Evolutionary conservation across 2,888 invertebrate species (phyloP), one percentile per base, ranked within the genome.

Genomic region (Fissipunctia ypsillon): DNA sequence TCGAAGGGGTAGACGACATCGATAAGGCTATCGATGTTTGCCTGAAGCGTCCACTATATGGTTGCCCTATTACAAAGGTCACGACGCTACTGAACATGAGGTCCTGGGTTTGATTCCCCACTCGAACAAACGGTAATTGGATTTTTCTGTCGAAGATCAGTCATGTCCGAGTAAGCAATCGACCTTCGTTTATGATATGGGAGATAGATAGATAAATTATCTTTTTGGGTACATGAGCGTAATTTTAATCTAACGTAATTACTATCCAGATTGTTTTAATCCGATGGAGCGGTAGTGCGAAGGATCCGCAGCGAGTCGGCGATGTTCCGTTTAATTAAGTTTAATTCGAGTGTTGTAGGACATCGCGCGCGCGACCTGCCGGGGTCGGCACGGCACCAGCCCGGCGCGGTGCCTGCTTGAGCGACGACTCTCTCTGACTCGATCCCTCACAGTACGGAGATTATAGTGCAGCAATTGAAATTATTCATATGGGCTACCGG

Each of bases 291-390:
- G n/a, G 59, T 54, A 63, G 67, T 38, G 64, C 59, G 28, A 38
- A 43, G 52, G 41, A 16, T 52, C 78, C 45, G 66, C 45, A 63
- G 45, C 43, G 28, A 66, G 65, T 56, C 35, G 50, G 31, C 52
- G 59, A 68, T 65, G 72, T 79, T 73, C 60, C 56, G 38, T 79
- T 79, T 79, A 78, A 72, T 78, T 72, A 68, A 72, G 67, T 72
- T 72, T 68, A 68, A 71, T 50, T 60, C 31, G 54, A 35, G 35
- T 59, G 35, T 41, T n/a, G 35, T 3, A 16, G 25, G 63, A 14
- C 6, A 41, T 19, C 7, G 25, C 28, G 19, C 64, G 7, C 56
- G 3, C n/a, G 16, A 12, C 35, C 14, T 22, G 25, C 16, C 19
- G 19, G 14, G 52, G 31, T 31, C n/a, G n/a, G n/a, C 25, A 35